A percentile compares a stretch with the other conserved stretches of the same genome.
phyloP scores from a whole-genome alignment of 2,888 invertebrate genomes.

The Poecilobothrus nobilitatus region DNA sequence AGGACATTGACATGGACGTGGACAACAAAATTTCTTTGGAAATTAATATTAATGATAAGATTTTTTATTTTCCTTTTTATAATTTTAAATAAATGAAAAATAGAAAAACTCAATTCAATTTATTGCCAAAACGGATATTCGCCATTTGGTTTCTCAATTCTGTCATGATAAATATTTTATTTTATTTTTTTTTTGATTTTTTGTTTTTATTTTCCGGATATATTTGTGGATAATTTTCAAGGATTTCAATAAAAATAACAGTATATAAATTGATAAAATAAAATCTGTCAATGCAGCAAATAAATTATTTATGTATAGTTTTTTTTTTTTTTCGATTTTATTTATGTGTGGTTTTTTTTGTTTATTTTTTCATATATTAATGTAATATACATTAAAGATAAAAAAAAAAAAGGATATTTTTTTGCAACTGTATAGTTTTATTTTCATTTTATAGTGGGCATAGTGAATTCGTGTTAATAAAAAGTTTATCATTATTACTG shows the following conservation, averaged over 20 bases:
- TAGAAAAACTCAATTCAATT: background rate
- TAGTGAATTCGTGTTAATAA: no score
- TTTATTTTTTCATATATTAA: no score
- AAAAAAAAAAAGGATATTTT: no score
- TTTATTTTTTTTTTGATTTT: no score
- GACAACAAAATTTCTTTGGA: background rate
- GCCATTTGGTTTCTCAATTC: background rate
- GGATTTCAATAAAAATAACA: background rate
- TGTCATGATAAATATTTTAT: background rate
- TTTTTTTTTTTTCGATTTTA: background rate
- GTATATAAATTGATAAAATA: background rate
- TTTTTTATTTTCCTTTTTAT: background rate
- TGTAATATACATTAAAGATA: no score
- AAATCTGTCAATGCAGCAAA: slow-evolving; percentile 1
- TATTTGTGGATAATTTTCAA: background rate
- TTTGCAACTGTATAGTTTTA: no score
- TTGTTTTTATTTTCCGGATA: background rate
- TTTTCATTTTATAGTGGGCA: no score
- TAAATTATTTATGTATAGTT: background rate
- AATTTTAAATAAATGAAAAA: background rate
- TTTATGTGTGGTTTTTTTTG: background rate
- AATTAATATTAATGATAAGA: slow-evolving; percentile 3
- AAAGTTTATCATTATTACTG: no score
- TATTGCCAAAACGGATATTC: background rate
- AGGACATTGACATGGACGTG: no score